Base-by-base conservation (phyloP, 2,888 invertebrate species). In the Orthosia cruda region DNA sequence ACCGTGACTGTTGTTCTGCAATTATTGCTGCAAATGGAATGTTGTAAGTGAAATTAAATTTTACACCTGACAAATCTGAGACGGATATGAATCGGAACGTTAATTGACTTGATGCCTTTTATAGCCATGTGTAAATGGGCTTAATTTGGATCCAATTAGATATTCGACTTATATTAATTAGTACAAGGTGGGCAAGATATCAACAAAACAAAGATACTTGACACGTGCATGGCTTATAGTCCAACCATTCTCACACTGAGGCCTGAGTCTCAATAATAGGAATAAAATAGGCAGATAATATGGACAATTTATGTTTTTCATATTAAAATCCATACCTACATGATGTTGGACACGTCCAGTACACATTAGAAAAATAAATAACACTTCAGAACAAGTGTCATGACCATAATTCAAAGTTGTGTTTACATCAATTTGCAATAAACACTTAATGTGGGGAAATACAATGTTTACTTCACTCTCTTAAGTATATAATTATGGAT, bases 21-120 rank as follows among this genome's bases (percentile, higher is more conserved):
- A 61, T 87, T 87, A 64, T 84, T 87, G 59, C 84, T 89, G 58
- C 85, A 86, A 75, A 83, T 70, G 57, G 76, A 87, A 81, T 82
- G 89, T 73, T 81, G 92, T 92, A 90, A 92, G 92, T 92, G 49
- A 67, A 70, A 76, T 79, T 85, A 77, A 32, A 80, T 75, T 81
- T 74, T 80, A 81, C 78, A 76, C 73, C 67, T 87, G 71, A 76
- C 74, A 73, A 67, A 74, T 62, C 63, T 54, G 66, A 79, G 40
- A 77, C 59, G 62, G 61, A 64, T 71, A 80, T 73, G 75, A 66
- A 77, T 81, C 66, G 69, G 73, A 88, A 88, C 86, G 72, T 70
- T 54, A 45, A 67, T 76, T 67, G 23, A 86, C 77, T 85, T 69
- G 75, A 73, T 67, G 50, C 45, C 18, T 58, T 84, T 75, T 74